Percentiles rank a stretch among this genome's conserved stretches.
Conservation (phyloP, 2,113 vertebrate species). For the Thamnaconus septentrionalis region DNA sequence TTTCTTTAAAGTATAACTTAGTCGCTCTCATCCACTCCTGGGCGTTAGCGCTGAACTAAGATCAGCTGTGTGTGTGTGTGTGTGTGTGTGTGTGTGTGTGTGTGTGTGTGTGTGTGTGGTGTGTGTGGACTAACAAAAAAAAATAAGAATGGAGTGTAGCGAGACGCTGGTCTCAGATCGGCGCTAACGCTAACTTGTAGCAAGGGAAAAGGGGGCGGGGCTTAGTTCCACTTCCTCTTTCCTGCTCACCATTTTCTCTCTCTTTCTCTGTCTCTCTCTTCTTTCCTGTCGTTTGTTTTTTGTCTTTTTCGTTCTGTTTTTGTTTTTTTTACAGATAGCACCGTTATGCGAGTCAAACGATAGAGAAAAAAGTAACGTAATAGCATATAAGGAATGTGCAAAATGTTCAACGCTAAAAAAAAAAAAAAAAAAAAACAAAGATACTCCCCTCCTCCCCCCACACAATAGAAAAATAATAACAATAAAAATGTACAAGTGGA, state of each 20-base stretch:
- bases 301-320: slow-evolving; percentile 67
- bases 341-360: slow-evolving; percentile 83
- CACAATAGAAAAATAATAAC: slow-evolving; percentile 49
- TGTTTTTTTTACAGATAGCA: slow-evolving; percentile 82
- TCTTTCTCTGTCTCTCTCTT: slow-evolving; percentile 3
- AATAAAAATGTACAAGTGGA: slow-evolving; percentile 7
- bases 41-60: slow-evolving; percentile 49
- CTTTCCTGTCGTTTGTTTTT: slow-evolving; percentile 56
- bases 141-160: slow-evolving; percentile 18
- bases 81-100: too few species aligned
- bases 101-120: too few species aligned
- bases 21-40: slow-evolving; percentile 32
- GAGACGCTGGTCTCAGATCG: slow-evolving; percentile 18
- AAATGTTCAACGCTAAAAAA: slow-evolving; percentile 88
- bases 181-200: slow-evolving; percentile 27
- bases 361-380: slow-evolving; percentile 82
- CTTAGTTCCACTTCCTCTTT: slow-evolving; percentile 44
- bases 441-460: slow-evolving; percentile 70
- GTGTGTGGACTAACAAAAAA: too few species aligned
- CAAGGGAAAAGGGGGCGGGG: slow-evolving; percentile 25
- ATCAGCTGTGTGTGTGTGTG: slow-evolving; percentile 20
- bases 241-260: background rate
- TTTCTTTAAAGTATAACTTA: slow-evolving; percentile 70
- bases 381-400: slow-evolving; percentile 90
- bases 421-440: slow-evolving; percentile 86